Evolutionary conservation across 2,113 vertebrate genomes (phyloP).

Genomic region (Prietella phreatophila): DNA sequence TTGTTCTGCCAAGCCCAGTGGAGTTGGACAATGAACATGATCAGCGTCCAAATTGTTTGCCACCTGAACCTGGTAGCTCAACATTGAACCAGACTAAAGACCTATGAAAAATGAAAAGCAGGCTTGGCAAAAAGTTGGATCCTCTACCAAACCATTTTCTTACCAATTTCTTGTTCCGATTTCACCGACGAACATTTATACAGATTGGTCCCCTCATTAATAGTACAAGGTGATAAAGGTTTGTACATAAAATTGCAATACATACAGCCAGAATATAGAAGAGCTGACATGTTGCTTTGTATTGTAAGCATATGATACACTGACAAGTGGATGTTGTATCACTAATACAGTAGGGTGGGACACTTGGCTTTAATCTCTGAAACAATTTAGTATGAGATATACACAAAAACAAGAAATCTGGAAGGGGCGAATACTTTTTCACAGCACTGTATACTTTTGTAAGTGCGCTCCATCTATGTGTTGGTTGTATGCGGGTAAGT

Average conservation of each 20-base stretch:
- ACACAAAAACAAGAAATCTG: too few relatives aligned
- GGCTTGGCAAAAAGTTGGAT: neutral
- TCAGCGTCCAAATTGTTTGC: neutral
- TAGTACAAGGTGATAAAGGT: neutral
- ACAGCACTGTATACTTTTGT: too few relatives aligned
- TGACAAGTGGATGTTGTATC: neutral
- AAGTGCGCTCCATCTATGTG: neutral
- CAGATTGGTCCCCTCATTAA: neutral
- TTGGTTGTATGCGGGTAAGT: neutral
- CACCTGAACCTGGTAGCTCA: neutral
- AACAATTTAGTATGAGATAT: too few relatives aligned
- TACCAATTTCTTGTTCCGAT: neutral
- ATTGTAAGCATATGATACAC: neutral
- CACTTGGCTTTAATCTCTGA: neutral
- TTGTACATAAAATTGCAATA: neutral
- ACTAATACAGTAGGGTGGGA: neutral
- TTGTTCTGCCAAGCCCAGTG: neutral
- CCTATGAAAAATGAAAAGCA: neutral
- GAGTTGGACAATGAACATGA: neutral
- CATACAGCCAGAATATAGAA: neutral
- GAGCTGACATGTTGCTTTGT: neutral
- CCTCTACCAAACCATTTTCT: neutral
- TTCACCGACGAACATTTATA: neutral
- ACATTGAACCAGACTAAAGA: neutral
- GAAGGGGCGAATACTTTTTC: too few relatives aligned